Percentiles rank a stretch among this genome's conserved stretches.
Evolutionary conservation across 1,140 invertebrate genomes (phyloP).

Genomic region (Centruroides vittatus): DNA sequence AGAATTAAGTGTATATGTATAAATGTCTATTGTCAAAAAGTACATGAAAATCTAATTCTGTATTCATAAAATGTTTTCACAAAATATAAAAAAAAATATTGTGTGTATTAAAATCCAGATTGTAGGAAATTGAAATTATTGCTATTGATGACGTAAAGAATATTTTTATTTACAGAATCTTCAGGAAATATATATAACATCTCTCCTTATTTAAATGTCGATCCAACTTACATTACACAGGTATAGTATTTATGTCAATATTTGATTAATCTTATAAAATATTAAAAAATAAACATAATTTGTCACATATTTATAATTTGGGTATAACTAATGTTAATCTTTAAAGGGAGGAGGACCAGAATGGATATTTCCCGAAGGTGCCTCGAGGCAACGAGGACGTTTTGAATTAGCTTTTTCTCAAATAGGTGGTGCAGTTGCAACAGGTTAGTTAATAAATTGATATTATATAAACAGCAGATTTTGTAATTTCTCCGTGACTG

Average conservation of each 20-base stretch:
- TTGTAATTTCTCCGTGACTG: no score
- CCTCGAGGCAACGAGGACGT: conserved; percentile 57
- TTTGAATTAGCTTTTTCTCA: conserved; percentile 84
- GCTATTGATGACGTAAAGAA: no score
- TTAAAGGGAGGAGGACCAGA: conserved; percentile 42
- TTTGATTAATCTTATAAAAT: not conserved
- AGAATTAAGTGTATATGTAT: no score
- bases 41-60: no score
- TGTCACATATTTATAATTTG: not conserved
- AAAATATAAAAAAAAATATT: no score
- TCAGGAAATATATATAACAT: conserved; percentile 24
- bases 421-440: conserved; percentile 53
- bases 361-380: conserved; percentile 83
- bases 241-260: not conserved
- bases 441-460: conserved; percentile 9
- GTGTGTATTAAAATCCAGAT: no score
- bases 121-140: no score
- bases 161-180: not conserved
- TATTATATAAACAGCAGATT: no score
- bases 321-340: conserved; percentile 21
- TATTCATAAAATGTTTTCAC: no score
- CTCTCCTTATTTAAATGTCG: conserved; percentile 85
- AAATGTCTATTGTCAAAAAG: no score
- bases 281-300: no score
- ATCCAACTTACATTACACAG: conserved; percentile 64